phyloP scores from a whole-genome alignment of 2,113 vertebrate genomes.

The Pelvicachromis taeniatus region DNA sequence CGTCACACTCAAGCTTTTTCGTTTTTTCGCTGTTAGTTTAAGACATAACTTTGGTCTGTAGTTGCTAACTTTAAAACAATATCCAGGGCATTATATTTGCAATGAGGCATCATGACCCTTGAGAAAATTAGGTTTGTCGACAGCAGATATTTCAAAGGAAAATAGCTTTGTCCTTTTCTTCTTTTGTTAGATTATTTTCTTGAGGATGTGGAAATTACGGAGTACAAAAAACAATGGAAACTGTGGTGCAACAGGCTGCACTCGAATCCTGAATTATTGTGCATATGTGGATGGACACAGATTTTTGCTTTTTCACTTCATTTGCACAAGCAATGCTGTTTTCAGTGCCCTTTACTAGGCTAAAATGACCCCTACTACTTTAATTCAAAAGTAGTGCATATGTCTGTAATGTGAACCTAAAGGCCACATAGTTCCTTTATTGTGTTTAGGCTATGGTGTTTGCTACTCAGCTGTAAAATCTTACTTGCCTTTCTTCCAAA shows the following conservation, averaged over 20 bases:
- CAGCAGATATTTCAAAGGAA: not conserved
- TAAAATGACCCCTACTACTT: not conserved
- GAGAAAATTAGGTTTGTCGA: not conserved
- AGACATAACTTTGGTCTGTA: not conserved
- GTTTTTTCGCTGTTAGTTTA: not conserved
- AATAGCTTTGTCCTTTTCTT: not conserved
- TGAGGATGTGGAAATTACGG: not conserved
- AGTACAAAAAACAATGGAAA: conserved; percentile 9
- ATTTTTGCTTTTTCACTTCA: not conserved
- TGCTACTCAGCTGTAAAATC: not conserved
- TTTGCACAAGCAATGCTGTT: not conserved
- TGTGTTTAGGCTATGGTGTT: not conserved
- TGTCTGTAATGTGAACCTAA: not conserved
- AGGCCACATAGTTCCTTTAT: not conserved
- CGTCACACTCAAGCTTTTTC: not conserved
- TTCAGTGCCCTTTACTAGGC: not conserved
- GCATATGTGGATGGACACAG: not conserved
- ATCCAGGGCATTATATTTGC: not conserved
- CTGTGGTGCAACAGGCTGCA: conserved; percentile 3
- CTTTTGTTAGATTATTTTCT: not conserved
- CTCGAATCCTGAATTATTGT: not conserved
- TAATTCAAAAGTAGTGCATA: not conserved
- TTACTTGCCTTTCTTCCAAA: not conserved
- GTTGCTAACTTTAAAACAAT: not conserved
- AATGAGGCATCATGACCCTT: not conserved